Conservation (phyloP, 2,888 invertebrate species). For the Parnassius mnemosyne region DNA sequence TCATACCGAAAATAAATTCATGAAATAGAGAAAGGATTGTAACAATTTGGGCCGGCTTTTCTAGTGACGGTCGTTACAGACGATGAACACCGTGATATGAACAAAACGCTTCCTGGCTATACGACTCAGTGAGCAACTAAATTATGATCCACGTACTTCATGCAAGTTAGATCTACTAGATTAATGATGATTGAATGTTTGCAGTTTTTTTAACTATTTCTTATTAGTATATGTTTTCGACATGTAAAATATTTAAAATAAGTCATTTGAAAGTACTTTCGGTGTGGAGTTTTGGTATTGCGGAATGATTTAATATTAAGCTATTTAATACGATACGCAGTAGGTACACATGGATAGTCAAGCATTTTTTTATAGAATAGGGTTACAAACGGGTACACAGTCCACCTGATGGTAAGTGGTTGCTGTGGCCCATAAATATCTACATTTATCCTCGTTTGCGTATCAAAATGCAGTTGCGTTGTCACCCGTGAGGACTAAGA, state of each 20-base stretch:
- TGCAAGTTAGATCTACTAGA: slow-evolving; percentile 63
- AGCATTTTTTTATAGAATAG: too few species aligned
- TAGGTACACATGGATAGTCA: too few species aligned
- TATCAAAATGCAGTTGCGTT: too few species aligned
- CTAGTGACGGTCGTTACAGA: slow-evolving; percentile 43
- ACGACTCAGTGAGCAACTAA: slow-evolving; percentile 62
- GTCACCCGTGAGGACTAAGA: too few species aligned
- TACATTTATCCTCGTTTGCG: too few species aligned
- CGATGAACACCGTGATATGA: slow-evolving; percentile 60
- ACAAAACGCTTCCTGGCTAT: slow-evolving; percentile 70
- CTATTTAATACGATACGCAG: too few species aligned
- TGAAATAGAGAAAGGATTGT: slow-evolving; percentile 24
- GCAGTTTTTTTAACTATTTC: slow-evolving; percentile 14
- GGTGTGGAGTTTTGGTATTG: neutral
- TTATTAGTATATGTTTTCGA: neutral
- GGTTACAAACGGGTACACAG: too few species aligned
- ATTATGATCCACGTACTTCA: slow-evolving; percentile 65
- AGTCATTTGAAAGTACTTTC: neutral
- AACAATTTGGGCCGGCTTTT: slow-evolving; percentile 38
- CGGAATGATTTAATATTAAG: too few species aligned
- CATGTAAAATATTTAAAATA: neutral
- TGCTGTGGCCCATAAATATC: too few species aligned
- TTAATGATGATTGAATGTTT: slow-evolving; percentile 64
- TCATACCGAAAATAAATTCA: slow-evolving; percentile 13
- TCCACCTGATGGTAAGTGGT: too few species aligned